Evolutionary conservation across 2,888 invertebrate species (phyloP).

Genomic region (Phorcus lineatus): DNA sequence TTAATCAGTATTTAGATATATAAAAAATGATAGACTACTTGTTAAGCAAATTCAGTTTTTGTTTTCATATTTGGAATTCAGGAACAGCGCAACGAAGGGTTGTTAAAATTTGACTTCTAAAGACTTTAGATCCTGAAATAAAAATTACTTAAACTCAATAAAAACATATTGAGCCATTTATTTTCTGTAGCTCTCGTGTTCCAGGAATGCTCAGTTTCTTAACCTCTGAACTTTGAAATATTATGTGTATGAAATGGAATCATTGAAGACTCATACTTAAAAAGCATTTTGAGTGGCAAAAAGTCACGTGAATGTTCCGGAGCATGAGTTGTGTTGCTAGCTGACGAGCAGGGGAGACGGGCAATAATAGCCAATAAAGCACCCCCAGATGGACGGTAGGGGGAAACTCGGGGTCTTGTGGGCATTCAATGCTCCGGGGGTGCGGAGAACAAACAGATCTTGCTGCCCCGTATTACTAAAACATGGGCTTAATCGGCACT

Average conservation of each 20-base stretch:
- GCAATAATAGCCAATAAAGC: conserved; percentile 5
- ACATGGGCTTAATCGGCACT: background rate
- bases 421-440: background rate
- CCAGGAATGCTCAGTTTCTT: background rate
- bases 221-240: conserved; percentile 5
- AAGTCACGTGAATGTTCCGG: conserved; percentile 7
- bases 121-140: too few relatives aligned
- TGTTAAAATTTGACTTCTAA: too few relatives aligned
- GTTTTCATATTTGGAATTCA: too few relatives aligned
- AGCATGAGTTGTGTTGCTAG: background rate
- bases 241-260: conserved; percentile 11
- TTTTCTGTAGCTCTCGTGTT: too few relatives aligned
- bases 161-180: too few relatives aligned
- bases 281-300: conserved; percentile 18
- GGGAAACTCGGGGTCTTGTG: background rate
- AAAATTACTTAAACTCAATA: too few relatives aligned
- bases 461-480: background rate
- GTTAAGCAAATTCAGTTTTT: too few relatives aligned
- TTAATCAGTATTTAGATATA: too few relatives aligned
- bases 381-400: conserved; percentile 1
- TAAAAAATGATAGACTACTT: too few relatives aligned
- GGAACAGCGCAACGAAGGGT: too few relatives aligned
- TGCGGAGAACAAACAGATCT: background rate
- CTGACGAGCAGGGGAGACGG: background rate
- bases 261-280: background rate